These are phyloP conservation scores for Lethocerus indicus DNA, from an alignment of 1,140 invertebrate species.

Conservation along the genomic window DNA sequence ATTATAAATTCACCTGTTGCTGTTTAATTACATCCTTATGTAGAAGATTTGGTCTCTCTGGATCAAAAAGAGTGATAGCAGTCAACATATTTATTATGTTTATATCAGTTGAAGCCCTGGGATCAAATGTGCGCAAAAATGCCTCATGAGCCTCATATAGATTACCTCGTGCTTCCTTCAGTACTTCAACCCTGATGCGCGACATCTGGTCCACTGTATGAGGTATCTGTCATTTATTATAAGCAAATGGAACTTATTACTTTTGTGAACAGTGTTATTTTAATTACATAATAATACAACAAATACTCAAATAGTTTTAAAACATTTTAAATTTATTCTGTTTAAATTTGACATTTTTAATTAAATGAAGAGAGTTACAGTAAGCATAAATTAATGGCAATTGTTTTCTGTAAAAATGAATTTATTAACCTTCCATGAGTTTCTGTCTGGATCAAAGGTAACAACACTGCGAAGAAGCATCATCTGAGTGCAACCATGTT, in stretches of 20 bases:
- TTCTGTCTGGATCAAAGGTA: conserved; percentile 68
- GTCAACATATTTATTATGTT: conserved; percentile 78
- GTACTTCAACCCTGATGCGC: conserved; percentile 62
- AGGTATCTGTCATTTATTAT: conserved; percentile 52
- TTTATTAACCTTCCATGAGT: conserved; percentile 55
- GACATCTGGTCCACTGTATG: conserved; percentile 31
- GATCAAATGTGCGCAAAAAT: conserved; percentile 65
- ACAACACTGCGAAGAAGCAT: conserved; percentile 78
- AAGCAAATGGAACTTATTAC: too few relatives aligned
- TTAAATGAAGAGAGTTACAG: background rate
- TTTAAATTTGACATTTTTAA: too few relatives aligned
- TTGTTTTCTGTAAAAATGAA: conserved; percentile 12
- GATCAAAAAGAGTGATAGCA: conserved; percentile 76
- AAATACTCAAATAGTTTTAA: too few relatives aligned
- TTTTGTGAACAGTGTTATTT: too few relatives aligned
- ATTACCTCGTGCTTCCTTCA: conserved; percentile 74
- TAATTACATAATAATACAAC: too few relatives aligned
- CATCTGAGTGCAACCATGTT: conserved; percentile 81
- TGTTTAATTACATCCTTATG: conserved; percentile 70
- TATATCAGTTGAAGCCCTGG: conserved; percentile 63
- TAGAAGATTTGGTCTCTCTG: conserved; percentile 58
- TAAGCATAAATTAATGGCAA: background rate
- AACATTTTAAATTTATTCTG: too few relatives aligned
- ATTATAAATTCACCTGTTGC: conserved; percentile 42
- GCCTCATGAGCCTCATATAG: conserved; percentile 67